Percentiles rank a stretch among this genome's conserved stretches.
These are phyloP conservation scores for Drosophila pseudotalamancana DNA, from an alignment of 2,888 invertebrate genomes.

Conservation along the genomic window DNA sequence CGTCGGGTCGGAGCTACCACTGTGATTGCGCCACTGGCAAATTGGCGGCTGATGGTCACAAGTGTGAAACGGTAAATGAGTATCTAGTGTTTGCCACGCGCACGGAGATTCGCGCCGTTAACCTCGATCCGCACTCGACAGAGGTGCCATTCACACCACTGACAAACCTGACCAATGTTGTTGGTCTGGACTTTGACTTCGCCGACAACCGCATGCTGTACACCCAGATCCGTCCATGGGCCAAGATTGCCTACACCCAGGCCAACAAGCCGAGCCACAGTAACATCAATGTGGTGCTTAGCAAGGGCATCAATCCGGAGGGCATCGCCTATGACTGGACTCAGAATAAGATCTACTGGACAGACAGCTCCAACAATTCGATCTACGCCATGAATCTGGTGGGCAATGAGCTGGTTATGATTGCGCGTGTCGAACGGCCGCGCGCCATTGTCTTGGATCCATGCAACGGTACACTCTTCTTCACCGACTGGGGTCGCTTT, in stretches of 20 bases:
- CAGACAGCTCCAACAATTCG: constrained; percentile 96
- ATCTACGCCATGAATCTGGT: constrained; percentile 98
- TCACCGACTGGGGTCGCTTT: constrained; percentile 97
- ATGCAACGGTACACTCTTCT: constrained; percentile 97
- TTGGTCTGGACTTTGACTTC: constrained; percentile 98
- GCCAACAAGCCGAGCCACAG: constrained; percentile 88
- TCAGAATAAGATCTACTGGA: constrained; percentile 98
- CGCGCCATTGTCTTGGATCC: constrained; percentile 98
- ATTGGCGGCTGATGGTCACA: constrained; percentile 87
- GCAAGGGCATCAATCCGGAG: constrained; percentile 94
- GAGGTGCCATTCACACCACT: constrained; percentile 94
- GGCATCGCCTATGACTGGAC: constrained; percentile 99
- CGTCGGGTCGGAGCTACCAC: constrained; percentile 86
- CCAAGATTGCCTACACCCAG: constrained; percentile 92
- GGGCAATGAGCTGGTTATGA: constrained; percentile 94
- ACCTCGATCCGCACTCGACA: constrained; percentile 92
- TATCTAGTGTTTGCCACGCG: constrained; percentile 97
- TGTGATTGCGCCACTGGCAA: constrained; percentile 98
- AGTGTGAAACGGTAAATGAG: constrained; percentile 93
- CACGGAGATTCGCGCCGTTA: constrained; percentile 96
- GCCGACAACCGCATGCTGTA: constrained; percentile 94
- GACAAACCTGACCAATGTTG: constrained; percentile 94
- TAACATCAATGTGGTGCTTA: constrained; percentile 89
- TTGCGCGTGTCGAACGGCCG: constrained; percentile 96
- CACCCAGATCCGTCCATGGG: constrained; percentile 96